These are phyloP conservation scores for Drosophila erecta DNA, from an alignment of 1,140 invertebrate genomes.

Conservation along the genomic window DNA sequence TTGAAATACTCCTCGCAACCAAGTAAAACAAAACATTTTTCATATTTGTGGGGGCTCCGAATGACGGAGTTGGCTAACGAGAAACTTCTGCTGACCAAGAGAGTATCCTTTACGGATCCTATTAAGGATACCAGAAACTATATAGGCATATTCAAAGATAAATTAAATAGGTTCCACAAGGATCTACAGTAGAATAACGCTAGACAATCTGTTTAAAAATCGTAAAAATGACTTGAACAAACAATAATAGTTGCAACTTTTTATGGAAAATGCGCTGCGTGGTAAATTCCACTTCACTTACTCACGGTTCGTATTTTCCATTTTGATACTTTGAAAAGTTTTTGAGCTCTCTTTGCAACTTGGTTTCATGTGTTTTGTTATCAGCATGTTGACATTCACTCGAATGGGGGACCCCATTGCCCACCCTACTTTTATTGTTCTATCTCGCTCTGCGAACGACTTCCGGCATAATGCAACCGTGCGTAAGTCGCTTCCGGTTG, in stretches of 20 bases:
- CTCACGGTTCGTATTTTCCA: conserved; percentile 17
- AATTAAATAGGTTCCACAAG: no score
- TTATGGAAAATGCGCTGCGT: conserved; percentile 1
- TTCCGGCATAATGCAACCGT: conserved; percentile 74
- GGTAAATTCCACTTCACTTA: conserved; percentile 2
- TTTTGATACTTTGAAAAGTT: conserved; percentile 24
- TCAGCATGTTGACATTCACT: conserved; percentile 78
- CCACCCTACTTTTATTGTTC: conserved; percentile 6
- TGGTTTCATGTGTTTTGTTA: conserved; percentile 60
- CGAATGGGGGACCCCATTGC: conserved; percentile 16
- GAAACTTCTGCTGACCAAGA: conserved; percentile 16
- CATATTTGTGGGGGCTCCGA: conserved; percentile 36
- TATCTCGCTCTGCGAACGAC: conserved; percentile 28
- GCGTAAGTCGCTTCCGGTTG: conserved; percentile 72
- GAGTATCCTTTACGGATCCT: not conserved
- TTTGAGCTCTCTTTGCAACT: conserved; percentile 24
- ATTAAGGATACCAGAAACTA: not conserved
- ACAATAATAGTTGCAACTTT: conserved; percentile 29
- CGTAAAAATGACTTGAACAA: no score
- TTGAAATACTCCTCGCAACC: conserved; percentile 38
- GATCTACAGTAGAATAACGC: no score
- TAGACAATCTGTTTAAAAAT: no score
- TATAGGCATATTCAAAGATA: not conserved
- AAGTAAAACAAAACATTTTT: conserved; percentile 39
- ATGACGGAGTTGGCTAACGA: conserved; percentile 20